Evolutionary conservation across 2,888 invertebrate genomes (phyloP).

Genomic region (Fissipunctia ypsillon): DNA sequence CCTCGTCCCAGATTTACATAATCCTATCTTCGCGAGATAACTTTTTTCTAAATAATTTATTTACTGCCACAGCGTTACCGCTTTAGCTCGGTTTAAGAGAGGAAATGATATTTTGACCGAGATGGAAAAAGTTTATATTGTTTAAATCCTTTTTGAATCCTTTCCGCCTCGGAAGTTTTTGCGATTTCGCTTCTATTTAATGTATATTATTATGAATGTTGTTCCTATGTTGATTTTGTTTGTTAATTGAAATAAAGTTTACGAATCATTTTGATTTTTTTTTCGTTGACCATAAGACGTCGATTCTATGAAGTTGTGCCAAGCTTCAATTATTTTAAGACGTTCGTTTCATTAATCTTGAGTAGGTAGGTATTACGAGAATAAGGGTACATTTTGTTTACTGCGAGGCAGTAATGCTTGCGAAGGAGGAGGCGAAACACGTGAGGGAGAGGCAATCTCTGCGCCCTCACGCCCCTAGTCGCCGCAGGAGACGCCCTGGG

Average conservation of each 20-base stretch:
- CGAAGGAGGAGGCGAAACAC: no score
- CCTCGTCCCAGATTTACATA: slow-evolving; percentile 75
- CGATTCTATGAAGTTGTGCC: not conserved
- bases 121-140: slow-evolving; percentile 76
- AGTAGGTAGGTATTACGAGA: not conserved
- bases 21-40: slow-evolving; percentile 70
- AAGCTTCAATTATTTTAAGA: not conserved
- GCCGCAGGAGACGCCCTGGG: no score
- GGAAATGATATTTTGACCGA: slow-evolving; percentile 75
- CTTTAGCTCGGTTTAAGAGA: slow-evolving; percentile 60
- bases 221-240: not conserved
- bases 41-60: slow-evolving; percentile 80
- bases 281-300: no score
- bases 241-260: not conserved
- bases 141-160: slow-evolving; percentile 62
- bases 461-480: no score
- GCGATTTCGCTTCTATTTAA: slow-evolving; percentile 26
- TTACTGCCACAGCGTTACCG: slow-evolving; percentile 68
- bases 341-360: not conserved
- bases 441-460: no score
- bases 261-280: not conserved
- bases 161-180: slow-evolving; percentile 44
- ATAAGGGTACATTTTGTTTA: not conserved
- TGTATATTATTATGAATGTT: slow-evolving; percentile 14
- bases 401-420: no score